These are phyloP conservation scores for Martes martes DNA, from an alignment of 2,113 vertebrate genomes.

Conservation along the genomic window DNA sequence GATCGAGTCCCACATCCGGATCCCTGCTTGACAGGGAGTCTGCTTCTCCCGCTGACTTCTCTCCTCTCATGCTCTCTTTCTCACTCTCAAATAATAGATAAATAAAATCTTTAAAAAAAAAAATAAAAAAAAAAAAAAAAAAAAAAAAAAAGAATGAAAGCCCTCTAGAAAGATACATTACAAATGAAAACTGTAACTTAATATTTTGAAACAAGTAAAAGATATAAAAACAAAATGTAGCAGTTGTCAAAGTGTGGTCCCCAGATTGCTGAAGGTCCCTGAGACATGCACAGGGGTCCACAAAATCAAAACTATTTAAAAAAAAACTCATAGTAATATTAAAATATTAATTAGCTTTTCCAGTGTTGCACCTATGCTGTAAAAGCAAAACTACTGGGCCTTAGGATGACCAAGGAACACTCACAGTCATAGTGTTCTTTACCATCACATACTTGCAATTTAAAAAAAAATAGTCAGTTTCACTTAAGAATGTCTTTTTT, in stretches of 20 bases:
- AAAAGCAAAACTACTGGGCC: background rate
- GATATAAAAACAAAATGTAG: background rate
- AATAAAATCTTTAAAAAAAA: too few species aligned
- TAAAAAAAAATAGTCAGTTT: background rate
- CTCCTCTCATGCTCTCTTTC: too few species aligned
- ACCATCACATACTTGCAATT: background rate
- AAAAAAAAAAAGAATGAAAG: background rate
- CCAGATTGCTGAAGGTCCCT: background rate
- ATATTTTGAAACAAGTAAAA: constrained; percentile 33
- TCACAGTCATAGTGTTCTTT: background rate
- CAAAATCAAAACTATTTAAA: constrained; percentile 3
- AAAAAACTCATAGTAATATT: background rate
- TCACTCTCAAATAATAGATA: too few species aligned
- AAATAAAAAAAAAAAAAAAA: too few species aligned
- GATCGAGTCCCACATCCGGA: too few species aligned
- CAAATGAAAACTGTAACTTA: constrained; percentile 23
- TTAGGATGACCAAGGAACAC: background rate
- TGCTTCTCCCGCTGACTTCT: too few species aligned
- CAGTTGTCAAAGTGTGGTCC: background rate
- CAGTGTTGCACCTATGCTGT: background rate
- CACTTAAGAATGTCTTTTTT: background rate
- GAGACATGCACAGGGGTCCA: background rate
- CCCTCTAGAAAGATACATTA: background rate
- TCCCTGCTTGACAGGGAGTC: too few species aligned
- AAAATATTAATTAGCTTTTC: background rate